Percentiles rank a stretch among this genome's conserved stretches.
Conservation (phyloP, 2,888 invertebrate species). For the Dicroscelio sp. region DNA sequence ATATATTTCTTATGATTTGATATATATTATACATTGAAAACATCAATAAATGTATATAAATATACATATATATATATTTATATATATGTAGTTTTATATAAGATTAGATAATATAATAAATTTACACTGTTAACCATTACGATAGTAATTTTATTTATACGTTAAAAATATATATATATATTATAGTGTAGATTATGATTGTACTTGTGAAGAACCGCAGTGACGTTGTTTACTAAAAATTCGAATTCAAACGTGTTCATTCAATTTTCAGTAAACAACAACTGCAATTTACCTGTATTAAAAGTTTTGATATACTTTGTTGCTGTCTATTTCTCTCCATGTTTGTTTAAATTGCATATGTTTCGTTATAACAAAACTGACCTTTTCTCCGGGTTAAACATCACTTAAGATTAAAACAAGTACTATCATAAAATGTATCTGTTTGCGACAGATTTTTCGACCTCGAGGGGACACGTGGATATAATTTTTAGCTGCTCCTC, state of each 20-base stretch:
- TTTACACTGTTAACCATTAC: no score
- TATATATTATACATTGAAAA: no score
- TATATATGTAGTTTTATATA: no score
- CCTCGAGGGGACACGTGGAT: constrained; percentile 53
- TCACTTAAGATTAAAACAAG: constrained; percentile 66
- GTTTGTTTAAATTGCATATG: constrained; percentile 25
- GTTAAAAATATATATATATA: constrained; percentile 65
- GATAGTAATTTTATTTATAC: constrained; percentile 68
- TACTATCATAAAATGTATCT: constrained; percentile 38
- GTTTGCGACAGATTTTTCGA: constrained; percentile 48
- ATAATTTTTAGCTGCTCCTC: constrained; percentile 60
- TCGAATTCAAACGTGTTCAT: no score
- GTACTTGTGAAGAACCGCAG: constrained; percentile 62
- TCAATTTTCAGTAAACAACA: constrained; percentile 44
- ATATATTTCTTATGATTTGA: no score
- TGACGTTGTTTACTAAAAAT: constrained; percentile 43
- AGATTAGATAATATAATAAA: no score
- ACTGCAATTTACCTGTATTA: constrained; percentile 52
- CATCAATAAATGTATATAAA: no score
- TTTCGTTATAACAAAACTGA: constrained; percentile 43
- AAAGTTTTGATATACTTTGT: constrained; percentile 61
- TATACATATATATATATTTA: no score
- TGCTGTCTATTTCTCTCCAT: constrained; percentile 74
- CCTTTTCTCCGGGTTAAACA: constrained; percentile 70
- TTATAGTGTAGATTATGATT: constrained; percentile 68